Percentiles rank a stretch among this genome's conserved stretches.
Evolutionary conservation across 2,888 invertebrate genomes (phyloP).

Genomic region (Parasteatoda lunata): DNA sequence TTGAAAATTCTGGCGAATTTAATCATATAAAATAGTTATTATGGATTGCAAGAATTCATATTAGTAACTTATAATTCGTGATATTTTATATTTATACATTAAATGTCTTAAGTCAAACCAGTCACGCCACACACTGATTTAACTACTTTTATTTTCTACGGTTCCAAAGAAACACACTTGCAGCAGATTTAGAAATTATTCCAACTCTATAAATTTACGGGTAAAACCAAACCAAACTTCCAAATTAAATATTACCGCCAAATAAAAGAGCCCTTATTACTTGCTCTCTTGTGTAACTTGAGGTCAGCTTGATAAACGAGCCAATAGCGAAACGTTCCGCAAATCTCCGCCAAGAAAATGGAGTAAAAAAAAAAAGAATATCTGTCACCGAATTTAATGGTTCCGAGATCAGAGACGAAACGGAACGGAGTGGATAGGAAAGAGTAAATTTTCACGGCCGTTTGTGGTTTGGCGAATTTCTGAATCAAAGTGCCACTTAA

Average conservation of each 20-base stretch:
- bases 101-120: too few species aligned
- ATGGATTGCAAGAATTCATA: too few species aligned
- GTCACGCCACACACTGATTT: too few species aligned
- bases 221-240: not conserved
- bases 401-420: not conserved
- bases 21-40: too few species aligned
- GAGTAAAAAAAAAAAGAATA: not conserved
- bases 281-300: not conserved
- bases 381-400: slow-evolving; percentile 2
- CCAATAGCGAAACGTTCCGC: not conserved
- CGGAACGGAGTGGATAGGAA: not conserved
- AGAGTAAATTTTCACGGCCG: not conserved
- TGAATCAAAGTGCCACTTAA: too few species aligned
- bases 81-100: too few species aligned
- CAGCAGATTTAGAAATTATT: too few species aligned
- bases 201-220: not conserved
- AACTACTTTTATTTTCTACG: too few species aligned
- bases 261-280: not conserved
- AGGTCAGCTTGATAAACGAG: not conserved
- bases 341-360: not conserved
- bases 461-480: not conserved
- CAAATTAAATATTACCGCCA: not conserved
- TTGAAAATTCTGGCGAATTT: too few species aligned
- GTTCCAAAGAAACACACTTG: too few species aligned
- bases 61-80: too few species aligned